Conservation (phyloP, 1,140 invertebrate genomes). For the Neuroterus valhalla region DNA sequence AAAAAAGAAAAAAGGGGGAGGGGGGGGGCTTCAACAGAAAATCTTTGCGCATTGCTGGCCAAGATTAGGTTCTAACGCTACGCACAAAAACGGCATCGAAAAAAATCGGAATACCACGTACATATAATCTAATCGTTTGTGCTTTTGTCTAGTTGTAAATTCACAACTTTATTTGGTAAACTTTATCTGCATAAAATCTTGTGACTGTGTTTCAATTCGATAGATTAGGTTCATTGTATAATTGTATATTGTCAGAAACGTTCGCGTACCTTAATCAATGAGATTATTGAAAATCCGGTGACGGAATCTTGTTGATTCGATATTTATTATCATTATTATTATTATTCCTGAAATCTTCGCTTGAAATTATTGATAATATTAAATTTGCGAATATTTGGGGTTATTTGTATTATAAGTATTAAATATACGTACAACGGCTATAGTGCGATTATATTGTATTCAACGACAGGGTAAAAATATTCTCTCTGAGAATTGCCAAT, state of each 20-base stretch:
- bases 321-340: slow-evolving; percentile 46
- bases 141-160: too few species aligned
- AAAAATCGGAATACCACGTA: slow-evolving; percentile 28
- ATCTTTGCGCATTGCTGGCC: slow-evolving; percentile 26
- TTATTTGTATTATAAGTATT: slow-evolving; percentile 58
- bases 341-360: slow-evolving; percentile 37
- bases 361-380: slow-evolving; percentile 54
- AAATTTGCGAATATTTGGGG: slow-evolving; percentile 56
- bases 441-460: slow-evolving; percentile 69
- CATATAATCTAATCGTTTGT: not conserved
- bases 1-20: not conserved
- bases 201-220: not conserved
- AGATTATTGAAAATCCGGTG: slow-evolving; percentile 41
- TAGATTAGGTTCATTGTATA: slow-evolving; percentile 11
- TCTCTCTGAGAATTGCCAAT: slow-evolving; percentile 63
- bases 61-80: slow-evolving; percentile 21
- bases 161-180: too few species aligned
- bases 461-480: slow-evolving; percentile 72
- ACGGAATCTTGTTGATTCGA: slow-evolving; percentile 46
- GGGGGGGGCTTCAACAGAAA: not conserved
- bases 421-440: slow-evolving; percentile 59
- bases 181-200: too few species aligned
- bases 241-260: not conserved
- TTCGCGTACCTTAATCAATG: slow-evolving; percentile 32
- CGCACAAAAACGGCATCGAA: slow-evolving; percentile 28